Conservation (phyloP, 92 coral and sea anemone genomes). For the Phenganax subtilis region DNA sequence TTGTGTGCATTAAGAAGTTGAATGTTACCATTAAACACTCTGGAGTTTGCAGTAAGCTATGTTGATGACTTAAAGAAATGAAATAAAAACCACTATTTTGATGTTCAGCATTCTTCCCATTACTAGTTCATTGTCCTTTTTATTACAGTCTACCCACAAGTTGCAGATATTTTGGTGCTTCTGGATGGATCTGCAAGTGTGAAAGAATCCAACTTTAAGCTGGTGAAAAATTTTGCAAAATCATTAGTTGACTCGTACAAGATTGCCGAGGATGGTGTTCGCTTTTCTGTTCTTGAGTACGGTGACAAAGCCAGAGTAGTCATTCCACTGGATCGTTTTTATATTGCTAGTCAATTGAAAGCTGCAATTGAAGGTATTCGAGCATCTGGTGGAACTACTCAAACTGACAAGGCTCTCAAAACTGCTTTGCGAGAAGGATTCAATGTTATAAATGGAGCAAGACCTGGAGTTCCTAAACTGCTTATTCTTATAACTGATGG, state of each 20-base stretch:
- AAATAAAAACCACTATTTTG: background rate
- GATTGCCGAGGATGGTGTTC: slow-evolving; percentile 55
- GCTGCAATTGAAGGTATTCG: slow-evolving; percentile 47
- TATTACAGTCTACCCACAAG: slow-evolving; percentile 20
- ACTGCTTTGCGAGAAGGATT: slow-evolving; percentile 53
- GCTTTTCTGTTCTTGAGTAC: slow-evolving; percentile 64
- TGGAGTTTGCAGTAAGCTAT: slow-evolving; percentile 63
- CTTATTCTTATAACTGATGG: slow-evolving; percentile 61
- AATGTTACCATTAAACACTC: slow-evolving; percentile 41
- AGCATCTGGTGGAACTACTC: slow-evolving; percentile 62
- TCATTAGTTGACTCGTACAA: slow-evolving; percentile 55
- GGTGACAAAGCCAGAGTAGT: slow-evolving; percentile 52
- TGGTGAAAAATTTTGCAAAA: slow-evolving; percentile 64
- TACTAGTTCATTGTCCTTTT: background rate
- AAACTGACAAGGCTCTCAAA: slow-evolving; percentile 65
- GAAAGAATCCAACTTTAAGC: slow-evolving; percentile 48
- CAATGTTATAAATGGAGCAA: slow-evolving; percentile 41
- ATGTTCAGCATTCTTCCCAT: background rate
- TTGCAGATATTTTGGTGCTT: slow-evolving; percentile 65
- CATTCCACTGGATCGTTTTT: slow-evolving; percentile 52
- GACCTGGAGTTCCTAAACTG: slow-evolving; percentile 57
- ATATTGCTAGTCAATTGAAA: slow-evolving; percentile 45
- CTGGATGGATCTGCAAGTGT: slow-evolving; percentile 78
- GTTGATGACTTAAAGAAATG: background rate
- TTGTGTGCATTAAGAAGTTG: slow-evolving; percentile 51